Base-by-base conservation (phyloP, 2,113 vertebrate genomes). In the Cebus imitator region DNA sequence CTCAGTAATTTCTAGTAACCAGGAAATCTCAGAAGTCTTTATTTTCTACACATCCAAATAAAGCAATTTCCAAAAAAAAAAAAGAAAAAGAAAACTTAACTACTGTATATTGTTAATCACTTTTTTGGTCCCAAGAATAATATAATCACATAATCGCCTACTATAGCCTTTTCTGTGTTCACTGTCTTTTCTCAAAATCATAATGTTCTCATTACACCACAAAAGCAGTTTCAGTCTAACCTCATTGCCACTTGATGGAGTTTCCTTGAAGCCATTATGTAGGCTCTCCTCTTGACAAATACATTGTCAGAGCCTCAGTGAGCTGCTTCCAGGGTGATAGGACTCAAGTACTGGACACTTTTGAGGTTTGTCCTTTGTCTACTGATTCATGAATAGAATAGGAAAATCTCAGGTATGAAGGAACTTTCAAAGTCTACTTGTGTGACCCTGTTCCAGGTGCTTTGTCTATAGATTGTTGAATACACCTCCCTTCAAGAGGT, bases 121-220 rank as follows among this genome's bases (percentile, higher is more conserved):
- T 84, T 79, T 87, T 96, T 82, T 55, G 61, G 16, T 76, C 27
- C 27, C 7, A 37, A 70, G 45, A 90, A 32, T 91, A 93, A 25
- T 68, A 79, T 82, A 87, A 87, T 93, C 78, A 95, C 80, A 78
- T 10, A 87, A 0, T 70, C 10, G 95, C 50, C 80, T 68, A 85
- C 43, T 78, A 55, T 50, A 91, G 43, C 27, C 61, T 94, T 95
- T 95, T 95, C 25, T 85, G 11, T 57, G 8, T 76, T 48, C 17
- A 64, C 20, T 89, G 43, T 70, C 43, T 78, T 81, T 95, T 94
- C 52, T 95, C 66, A 94, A 97, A 96, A 92, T 91, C 32, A 2
- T 90, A 85, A 70, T 88, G 35, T 96, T 96, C 50, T 45, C 8
- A 37, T 90, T 92, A 48, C 0, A 40, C 30, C 20, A 75, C 43